Base-by-base conservation (phyloP, 2,113 vertebrate species). In the Brachypodius melanocephalos region DNA sequence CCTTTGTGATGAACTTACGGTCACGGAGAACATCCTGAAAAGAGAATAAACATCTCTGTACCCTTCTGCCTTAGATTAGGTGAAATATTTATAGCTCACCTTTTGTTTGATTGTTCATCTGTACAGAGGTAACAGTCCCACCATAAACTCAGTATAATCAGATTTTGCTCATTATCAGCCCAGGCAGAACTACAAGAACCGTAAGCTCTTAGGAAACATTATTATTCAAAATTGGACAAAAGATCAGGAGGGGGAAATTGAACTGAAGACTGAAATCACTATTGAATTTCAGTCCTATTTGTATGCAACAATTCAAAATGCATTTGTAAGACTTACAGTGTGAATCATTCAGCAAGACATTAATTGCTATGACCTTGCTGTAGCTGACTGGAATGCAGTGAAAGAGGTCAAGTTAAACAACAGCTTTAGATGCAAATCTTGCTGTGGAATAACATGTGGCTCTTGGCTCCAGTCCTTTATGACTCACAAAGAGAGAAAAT, bases 11-110 rank as follows among this genome's bases (percentile, higher is more conserved):
- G 79, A 86, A 82, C 38, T 98, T 93, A 49, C 54, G 81, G 73
- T 94, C 84, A 62, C 52, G 45, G 69, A 98, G 95, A 85, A 98
- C 57, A 95, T 98, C 97, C 98, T 98, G 82, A 68, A 93, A 94
- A 93, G 7, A 92, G 43, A 68, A 89, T 5, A 62, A 89, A 92
- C 3, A 79, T 32, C 13, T 83, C 6, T n/a, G 18, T 21, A 36
- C 19, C 46, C 10, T 85, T 68, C 32, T 51, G 19, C 31, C 32
- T 52, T 22, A 55, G 43, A 49, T 55, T 68, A 75, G 67, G 38
- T 34, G 21, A 65, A 89, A 54, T 58, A 79, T 68, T 94, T 80
- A 67, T 25, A 94, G 63, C 12, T 88, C 29, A 38, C 31, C 9
- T 80, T 92, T 57, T 51, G 13, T 12, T 36, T 34, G 15, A 34